Evolutionary conservation across 2,888 invertebrate species (phyloP).

Genomic region (Lypha dubia): DNA sequence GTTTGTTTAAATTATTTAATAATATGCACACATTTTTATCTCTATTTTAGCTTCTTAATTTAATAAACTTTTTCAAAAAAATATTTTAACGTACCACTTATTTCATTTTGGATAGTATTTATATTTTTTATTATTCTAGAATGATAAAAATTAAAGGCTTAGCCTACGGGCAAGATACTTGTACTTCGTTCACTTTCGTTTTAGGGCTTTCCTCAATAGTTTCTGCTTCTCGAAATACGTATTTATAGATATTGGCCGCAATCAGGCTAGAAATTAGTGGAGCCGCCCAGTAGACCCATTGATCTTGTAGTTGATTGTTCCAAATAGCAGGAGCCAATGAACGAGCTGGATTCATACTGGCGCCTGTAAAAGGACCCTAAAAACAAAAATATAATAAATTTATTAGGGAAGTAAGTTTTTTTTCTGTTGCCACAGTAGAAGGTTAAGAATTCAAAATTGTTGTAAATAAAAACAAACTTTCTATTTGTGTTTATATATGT

Average conservation of each 20-base stretch:
- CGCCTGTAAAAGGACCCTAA: slow-evolving; percentile 89
- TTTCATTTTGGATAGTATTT: no score
- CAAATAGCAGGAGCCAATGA: slow-evolving; percentile 89
- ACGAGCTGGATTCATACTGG: slow-evolving; percentile 89
- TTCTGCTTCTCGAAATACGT: slow-evolving; percentile 79
- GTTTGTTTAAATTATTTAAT: slow-evolving; percentile 1
- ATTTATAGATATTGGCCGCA: slow-evolving; percentile 83
- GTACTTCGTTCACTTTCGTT: slow-evolving; percentile 42
- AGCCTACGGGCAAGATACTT: slow-evolving; percentile 49
- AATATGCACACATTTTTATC: neutral
- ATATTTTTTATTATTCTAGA: no score
- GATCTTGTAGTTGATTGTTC: slow-evolving; percentile 86
- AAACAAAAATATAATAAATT: slow-evolving; percentile 73
- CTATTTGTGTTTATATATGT: no score
- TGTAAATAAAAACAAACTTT: no score
- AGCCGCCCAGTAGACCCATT: slow-evolving; percentile 90
- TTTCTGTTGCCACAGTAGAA: no score
- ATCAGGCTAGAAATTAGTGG: slow-evolving; percentile 84
- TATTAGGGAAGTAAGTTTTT: no score
- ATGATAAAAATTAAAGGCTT: no score
- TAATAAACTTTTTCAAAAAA: neutral
- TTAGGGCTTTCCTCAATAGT: slow-evolving; percentile 65
- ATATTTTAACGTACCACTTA: neutral
- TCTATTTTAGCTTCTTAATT: neutral
- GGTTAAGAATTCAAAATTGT: no score